These are phyloP conservation scores for Tholera decimalis DNA, from an alignment of 2,888 invertebrate genomes.

Conservation along the genomic window DNA sequence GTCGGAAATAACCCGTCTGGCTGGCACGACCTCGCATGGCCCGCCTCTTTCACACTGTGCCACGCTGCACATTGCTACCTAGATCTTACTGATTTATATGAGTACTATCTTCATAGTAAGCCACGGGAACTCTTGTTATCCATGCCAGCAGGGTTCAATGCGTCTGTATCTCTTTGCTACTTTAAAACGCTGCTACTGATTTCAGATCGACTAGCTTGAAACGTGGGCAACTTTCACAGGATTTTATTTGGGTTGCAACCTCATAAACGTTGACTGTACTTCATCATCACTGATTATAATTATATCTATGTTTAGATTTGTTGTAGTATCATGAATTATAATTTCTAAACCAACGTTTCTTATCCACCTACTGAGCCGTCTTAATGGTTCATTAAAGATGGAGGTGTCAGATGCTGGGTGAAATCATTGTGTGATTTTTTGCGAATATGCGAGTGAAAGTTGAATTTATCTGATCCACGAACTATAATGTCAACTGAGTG, in stretches of 20 bases:
- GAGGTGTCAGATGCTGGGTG: conserved; percentile 48
- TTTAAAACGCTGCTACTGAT: neutral
- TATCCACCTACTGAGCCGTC: conserved; percentile 6
- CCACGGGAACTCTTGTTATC: conserved; percentile 1
- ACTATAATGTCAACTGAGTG: conserved; percentile 49
- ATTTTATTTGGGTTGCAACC: neutral
- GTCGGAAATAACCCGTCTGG: conserved; percentile 74
- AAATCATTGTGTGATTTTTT: conserved; percentile 56
- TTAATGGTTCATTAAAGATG: conserved; percentile 44
- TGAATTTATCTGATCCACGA: conserved; percentile 53
- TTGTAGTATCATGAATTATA: too few relatives aligned
- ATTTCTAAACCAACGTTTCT: neutral
- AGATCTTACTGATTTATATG: conserved; percentile 33
- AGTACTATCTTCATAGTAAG: conserved; percentile 26
- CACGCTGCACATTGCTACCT: conserved; percentile 38
- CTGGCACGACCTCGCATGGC: conserved; percentile 50
- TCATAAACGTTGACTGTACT: neutral
- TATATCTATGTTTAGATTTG: too few relatives aligned
- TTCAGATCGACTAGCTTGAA: neutral
- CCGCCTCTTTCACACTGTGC: conserved; percentile 33
- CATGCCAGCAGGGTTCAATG: neutral
- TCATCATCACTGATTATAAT: neutral
- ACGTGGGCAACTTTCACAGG: neutral
- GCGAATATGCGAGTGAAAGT: conserved; percentile 52
- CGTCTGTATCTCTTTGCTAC: neutral